Percentiles rank a stretch among this genome's conserved stretches.
Conservation (phyloP, 1,140 invertebrate species). For the Drosophila pseudoobscura region DNA sequence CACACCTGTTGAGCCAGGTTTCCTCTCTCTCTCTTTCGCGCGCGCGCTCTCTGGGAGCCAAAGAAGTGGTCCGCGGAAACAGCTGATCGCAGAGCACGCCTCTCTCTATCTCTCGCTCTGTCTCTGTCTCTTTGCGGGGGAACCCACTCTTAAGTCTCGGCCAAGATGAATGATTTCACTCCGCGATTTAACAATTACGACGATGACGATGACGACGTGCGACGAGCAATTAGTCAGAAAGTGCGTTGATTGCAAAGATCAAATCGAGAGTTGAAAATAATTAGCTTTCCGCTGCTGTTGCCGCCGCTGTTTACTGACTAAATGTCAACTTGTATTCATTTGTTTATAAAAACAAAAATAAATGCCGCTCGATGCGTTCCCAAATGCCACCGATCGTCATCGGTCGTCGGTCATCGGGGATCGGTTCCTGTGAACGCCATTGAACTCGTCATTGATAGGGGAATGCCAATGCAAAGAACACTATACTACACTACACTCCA, state of each 20-base stretch:
- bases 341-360: slow-evolving; percentile 59
- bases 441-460: slow-evolving; percentile 68
- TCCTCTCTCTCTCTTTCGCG: slow-evolving; percentile 25
- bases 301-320: slow-evolving; percentile 34
- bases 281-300: slow-evolving; percentile 39
- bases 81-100: slow-evolving; percentile 44
- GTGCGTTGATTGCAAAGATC: slow-evolving; percentile 76
- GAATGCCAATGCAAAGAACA: slow-evolving; percentile 28
- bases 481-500: too few species aligned
- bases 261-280: slow-evolving; percentile 58
- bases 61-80: slow-evolving; percentile 27
- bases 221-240: slow-evolving; percentile 69
- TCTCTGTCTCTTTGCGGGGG: not conserved
- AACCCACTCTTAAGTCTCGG: slow-evolving; percentile 34
- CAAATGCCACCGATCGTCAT: slow-evolving; percentile 57
- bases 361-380: slow-evolving; percentile 45
- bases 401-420: not conserved
- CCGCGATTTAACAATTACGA: slow-evolving; percentile 14
- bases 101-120: not conserved
- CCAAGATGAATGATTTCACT: slow-evolving; percentile 42
- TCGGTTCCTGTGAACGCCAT: slow-evolving; percentile 71
- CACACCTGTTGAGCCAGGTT: slow-evolving; percentile 51
- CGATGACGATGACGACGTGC: slow-evolving; percentile 14
- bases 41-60: slow-evolving; percentile 36
- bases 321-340: slow-evolving; percentile 60